Percentiles rank a stretch among this genome's conserved stretches.
phyloP scores from a whole-genome alignment of 2,888 invertebrate species.

The Pandemis corylana region DNA sequence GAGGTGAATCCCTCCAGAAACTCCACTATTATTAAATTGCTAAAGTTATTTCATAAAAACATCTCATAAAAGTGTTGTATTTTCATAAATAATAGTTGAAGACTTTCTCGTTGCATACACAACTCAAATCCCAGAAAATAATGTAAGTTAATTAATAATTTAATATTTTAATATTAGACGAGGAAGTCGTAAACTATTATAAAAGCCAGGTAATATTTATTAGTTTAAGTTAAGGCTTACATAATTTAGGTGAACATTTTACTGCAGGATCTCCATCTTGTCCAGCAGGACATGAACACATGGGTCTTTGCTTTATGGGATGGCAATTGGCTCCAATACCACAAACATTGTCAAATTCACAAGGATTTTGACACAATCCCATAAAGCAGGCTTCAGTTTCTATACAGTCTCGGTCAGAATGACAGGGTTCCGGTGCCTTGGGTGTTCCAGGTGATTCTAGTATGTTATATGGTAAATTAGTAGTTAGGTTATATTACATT shows the following conservation, averaged over 20 bases:
- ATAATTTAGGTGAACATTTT: conserved; percentile 91
- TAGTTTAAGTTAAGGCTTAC: conserved; percentile 85
- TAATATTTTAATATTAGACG: not conserved
- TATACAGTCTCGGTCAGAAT: conserved; percentile 93
- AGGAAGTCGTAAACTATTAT: conserved; percentile 10
- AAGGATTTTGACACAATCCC: conserved; percentile 92
- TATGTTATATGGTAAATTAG: conserved; percentile 74
- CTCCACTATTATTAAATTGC: too few species aligned
- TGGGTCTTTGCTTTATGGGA: conserved; percentile 92
- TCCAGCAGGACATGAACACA: conserved; percentile 92
- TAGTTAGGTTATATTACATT: conserved; percentile 69
- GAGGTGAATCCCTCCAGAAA: too few species aligned
- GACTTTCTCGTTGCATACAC: conserved; percentile 7
- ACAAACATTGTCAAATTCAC: conserved; percentile 92
- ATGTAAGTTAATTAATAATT: not conserved
- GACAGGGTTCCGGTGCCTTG: conserved; percentile 91
- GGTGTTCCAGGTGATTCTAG: conserved; percentile 89
- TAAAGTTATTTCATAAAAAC: not conserved
- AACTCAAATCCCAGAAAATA: not conserved
- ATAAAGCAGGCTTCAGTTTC: conserved; percentile 93
- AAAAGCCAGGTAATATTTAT: conserved; percentile 40
- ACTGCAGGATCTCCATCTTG: conserved; percentile 93
- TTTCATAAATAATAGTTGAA: not conserved
- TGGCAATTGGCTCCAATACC: conserved; percentile 90
- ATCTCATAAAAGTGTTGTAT: not conserved